Percentiles rank a stretch among this genome's conserved stretches.
Evolutionary conservation across 2,797 vertebrate genomes (phyloP).

Genomic region (Parauchenoglanis punctatus): DNA sequence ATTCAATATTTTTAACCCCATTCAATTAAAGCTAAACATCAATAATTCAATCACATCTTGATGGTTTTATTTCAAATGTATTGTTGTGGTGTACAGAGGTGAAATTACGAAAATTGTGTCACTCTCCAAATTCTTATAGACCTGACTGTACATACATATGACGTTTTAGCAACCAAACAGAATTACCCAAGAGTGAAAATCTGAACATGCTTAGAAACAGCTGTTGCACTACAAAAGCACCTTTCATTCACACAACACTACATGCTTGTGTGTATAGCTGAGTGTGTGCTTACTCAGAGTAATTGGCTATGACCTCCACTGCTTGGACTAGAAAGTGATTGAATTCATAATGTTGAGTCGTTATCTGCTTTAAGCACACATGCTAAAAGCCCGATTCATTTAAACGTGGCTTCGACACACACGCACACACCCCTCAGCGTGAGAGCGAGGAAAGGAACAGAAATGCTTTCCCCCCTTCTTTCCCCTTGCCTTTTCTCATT

Average conservation of each 20-base stretch:
- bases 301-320: constrained; percentile 43
- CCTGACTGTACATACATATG: neutral
- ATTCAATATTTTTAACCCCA: no score
- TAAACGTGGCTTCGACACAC: neutral
- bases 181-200: constrained; percentile 9
- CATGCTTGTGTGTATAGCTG: constrained; percentile 21
- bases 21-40: no score
- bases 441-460: neutral
- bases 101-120: no score
- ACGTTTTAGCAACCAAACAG: neutral
- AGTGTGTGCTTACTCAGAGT: constrained; percentile 33
- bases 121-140: no score
- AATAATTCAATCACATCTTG: no score
- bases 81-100: no score
- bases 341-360: constrained; percentile 47
- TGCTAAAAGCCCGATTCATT: constrained; percentile 43
- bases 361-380: constrained; percentile 47
- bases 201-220: constrained; percentile 7
- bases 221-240: constrained; percentile 17
- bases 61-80: no score
- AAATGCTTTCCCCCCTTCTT: neutral
- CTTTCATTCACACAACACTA: constrained; percentile 30
- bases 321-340: constrained; percentile 42
- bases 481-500: constrained; percentile 25
- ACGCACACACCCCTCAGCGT: constrained; percentile 17